Evolutionary conservation across 1,140 invertebrate species (phyloP).

Genomic region (Babylonia areolata): DNA sequence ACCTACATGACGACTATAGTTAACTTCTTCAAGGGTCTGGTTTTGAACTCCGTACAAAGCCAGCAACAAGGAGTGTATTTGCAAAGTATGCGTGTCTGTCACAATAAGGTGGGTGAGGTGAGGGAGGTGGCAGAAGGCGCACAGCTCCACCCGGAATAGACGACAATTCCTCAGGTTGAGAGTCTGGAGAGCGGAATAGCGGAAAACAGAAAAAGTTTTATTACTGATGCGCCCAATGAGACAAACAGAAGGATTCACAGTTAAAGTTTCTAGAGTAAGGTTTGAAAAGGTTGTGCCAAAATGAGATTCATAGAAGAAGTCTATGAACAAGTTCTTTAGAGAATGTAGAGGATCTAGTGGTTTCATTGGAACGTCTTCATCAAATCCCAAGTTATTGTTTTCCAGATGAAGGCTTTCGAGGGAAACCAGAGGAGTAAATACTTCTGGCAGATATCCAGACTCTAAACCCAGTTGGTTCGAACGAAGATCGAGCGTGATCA

Average conservation of each 20-base stretch:
- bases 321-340: not conserved
- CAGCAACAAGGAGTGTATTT: not conserved
- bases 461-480: not conserved
- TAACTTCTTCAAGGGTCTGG: not conserved
- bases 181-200: not conserved
- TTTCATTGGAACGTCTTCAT: not conserved
- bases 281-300: not conserved
- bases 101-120: not conserved
- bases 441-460: not conserved
- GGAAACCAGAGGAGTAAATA: conserved; percentile 1
- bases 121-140: conserved; percentile 13
- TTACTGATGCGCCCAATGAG: not conserved
- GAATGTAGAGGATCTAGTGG: not conserved
- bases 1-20: too few relatives aligned
- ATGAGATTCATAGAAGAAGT: not conserved
- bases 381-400: not conserved
- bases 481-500: conserved; percentile 7
- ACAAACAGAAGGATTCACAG: not conserved
- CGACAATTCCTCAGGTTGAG: not conserved
- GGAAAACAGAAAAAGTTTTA: not conserved
- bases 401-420: not conserved
- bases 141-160: not conserved
- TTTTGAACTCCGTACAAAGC: conserved; percentile 16
- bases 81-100: not conserved
- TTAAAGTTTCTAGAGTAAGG: not conserved